These are phyloP conservation scores for Phytoseiulus persimilis DNA, from an alignment of 2,888 invertebrate genomes.

Conservation along the genomic window DNA sequence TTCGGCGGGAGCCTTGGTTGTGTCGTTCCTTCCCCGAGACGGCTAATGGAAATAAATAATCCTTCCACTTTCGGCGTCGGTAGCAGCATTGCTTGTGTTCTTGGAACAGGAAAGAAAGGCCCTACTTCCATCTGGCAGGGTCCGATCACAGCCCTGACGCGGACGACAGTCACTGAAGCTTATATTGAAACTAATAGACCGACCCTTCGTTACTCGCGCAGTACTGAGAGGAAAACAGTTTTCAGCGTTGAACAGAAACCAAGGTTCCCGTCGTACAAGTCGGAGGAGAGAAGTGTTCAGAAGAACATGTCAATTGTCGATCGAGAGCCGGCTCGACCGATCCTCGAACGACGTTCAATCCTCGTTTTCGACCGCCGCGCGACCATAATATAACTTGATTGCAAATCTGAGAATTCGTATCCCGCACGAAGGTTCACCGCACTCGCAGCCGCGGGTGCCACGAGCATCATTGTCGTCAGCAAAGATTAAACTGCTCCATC, in stretches of 20 bases:
- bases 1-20: background rate
- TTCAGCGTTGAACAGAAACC: background rate
- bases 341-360: background rate
- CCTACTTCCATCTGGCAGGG: background rate
- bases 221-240: background rate
- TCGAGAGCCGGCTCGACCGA: background rate
- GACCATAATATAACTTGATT: background rate
- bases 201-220: background rate
- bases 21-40: background rate
- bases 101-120: background rate
- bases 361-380: background rate
- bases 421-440: background rate
- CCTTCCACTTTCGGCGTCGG: conserved; percentile 17
- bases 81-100: background rate
- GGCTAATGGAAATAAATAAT: conserved; percentile 39
- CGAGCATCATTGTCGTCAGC: background rate
- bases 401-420: background rate
- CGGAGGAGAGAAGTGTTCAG: background rate
- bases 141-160: background rate
- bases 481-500: background rate
- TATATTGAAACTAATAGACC: background rate
- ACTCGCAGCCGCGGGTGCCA: background rate
- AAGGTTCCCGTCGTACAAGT: background rate
- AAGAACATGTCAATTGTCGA: background rate
- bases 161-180: background rate